Base-by-base conservation (phyloP, 2,888 invertebrate species). In the Temnothorax ravouxi region DNA sequence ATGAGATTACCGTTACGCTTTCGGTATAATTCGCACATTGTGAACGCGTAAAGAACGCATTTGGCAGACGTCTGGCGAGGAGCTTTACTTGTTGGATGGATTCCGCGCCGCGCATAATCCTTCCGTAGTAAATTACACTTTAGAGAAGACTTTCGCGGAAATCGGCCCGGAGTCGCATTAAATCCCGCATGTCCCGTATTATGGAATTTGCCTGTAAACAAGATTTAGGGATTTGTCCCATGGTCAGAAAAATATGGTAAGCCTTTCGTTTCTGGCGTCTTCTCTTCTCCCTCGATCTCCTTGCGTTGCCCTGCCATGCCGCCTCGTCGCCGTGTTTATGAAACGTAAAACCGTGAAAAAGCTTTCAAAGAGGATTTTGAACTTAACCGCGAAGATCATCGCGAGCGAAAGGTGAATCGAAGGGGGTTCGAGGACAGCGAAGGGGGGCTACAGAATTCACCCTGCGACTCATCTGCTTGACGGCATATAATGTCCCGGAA, bases 291-390 rank as follows among this genome's bases (percentile, higher is more conserved):
- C 67, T 38, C 75, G 34, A 41, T 50, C 52, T 52, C 64, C 64
- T 80, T 13, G 59, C 62, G 13, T 72, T 67, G 77, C 29, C 52
- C 67, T 54, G 18, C 62, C 56, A 47, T 54, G 18, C 62, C 56
- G 52, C 64, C 59, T 38, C 80, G 50, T 62, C 83, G 77, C 74
- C 87, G 86, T 94, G 94, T 94, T 94, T 94, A 94, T 94, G 94
- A 94, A 94, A 95, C 92, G 91, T 93, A 93, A 95, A 95, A 94
- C 94, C 93, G 94, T 94, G 94, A 94, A 94, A 94, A 94, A 93
- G 92, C 91, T 93, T 83, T 92, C 92, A 94, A 94, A 95, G 94
- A 93, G 93, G 94, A 94, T 94, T 94, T 92, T 87, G 84, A 86
- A 91, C 91, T 92, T 86, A 87, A 87, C 88, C 91, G 89, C 87